Evolutionary conservation across 2,797 vertebrate species (phyloP), one percentile per base, ranked within the genome.

Genomic region (Pelodytes ibericus): DNA sequence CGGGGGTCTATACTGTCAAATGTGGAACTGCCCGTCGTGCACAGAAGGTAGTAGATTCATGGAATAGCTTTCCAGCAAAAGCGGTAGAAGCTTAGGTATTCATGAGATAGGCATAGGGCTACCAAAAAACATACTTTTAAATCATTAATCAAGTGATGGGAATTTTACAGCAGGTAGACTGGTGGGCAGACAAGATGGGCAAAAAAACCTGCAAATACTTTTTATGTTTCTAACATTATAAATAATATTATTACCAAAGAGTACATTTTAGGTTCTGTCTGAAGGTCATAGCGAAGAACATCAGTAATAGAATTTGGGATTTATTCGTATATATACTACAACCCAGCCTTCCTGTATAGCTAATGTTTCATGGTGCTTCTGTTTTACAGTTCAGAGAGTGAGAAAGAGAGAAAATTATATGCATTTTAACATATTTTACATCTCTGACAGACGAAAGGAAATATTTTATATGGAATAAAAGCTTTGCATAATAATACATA

Each of bases 191-290:
- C n/a, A n/a, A n/a, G n/a, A n/a, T n/a, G n/a, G n/a, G n/a, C n/a
- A n/a, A n/a, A n/a, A n/a, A n/a, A n/a, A n/a, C n/a, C n/a, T n/a
- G n/a, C n/a, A n/a, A n/a, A n/a, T n/a, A n/a, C n/a, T n/a, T n/a
- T n/a, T n/a, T n/a, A n/a, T n/a, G n/a, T n/a, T n/a, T 44, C 68
- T 73, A 71, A 73, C 76, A 78, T 57, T 61, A 66, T 30, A 78
- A 73, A 73, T 73, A 56, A 64, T 69, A 72, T 78, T 72, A 78
- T 72, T 72, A 61, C 62, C 47, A 72, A 72, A 61, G 44, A 67
- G 33, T 41, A 41, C 53, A 8, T 20, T 57, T 79, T 56, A 59
- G n/a, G 56, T 79, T 36, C 31, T 31, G 26, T 33, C 33, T 62
- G 57, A 73, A 47, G 76, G 66, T 57, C 10, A 59, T 49, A 63